Evolutionary conservation across 2,113 vertebrate genomes (phyloP), one percentile per base, ranked within the genome.

Genomic region (Gnathonemus echidnorhynchus): DNA sequence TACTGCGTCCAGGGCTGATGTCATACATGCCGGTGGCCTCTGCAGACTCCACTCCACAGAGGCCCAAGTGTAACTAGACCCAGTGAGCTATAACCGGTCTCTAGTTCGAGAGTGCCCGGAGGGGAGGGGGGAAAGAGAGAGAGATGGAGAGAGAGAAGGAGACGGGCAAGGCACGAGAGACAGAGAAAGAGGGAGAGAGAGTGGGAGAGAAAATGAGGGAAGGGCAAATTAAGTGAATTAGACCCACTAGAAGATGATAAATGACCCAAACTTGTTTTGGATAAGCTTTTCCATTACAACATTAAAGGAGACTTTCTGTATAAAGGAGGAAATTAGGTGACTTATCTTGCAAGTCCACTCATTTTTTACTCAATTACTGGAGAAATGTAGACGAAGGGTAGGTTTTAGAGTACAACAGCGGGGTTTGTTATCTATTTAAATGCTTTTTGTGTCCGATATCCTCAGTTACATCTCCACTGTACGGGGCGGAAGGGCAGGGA

Each of bases 1-100:
- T 52, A 87, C 85, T 11, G 24, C 10, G 27, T 87, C 85, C 85
- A 87, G 85, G 85, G 24, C 85, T 87, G 85, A 87, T 52, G 85
- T 87, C 85, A 87, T 52, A 87, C 49, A 87, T 52, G 85, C 85
- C 46, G 27, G 45, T 52, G 85, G 85, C 24, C 85, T 87, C 39
- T 87, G 2, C 49, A 87, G n/a, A 35, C 46, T 27, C 45, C 45
- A 8, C 45, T 24, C 85, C 13, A 13, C 85, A 52, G 49, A 49
- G 48, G 5, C 19, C 85, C 27, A 13, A 48, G 21, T 85, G 83
- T 48, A 48, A 87, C 46, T 31, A 31, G n/a, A 52, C 85, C 27
- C n/a, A 87, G 48, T 46, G 85, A 49, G 49, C 48, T 87, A 52
- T 11, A 87, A 52, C 85, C 49, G 49, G 49, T 31, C 85, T 49